Percentiles rank a stretch among this genome's conserved stretches.
Conservation (phyloP, 2,797 vertebrate genomes). For the Chelon labrosus region DNA sequence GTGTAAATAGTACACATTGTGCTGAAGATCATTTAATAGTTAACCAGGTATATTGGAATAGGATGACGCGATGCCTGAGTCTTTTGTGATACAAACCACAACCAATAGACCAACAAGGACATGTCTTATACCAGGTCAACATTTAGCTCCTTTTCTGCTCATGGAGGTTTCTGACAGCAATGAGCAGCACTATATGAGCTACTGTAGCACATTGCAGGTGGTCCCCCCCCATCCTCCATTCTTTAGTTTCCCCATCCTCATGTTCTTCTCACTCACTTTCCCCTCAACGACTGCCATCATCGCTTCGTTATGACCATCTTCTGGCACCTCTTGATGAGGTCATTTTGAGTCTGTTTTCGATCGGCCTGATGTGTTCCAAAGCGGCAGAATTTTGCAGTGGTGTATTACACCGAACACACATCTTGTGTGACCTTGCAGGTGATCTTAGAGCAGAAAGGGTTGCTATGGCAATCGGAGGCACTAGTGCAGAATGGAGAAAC, state of each 20-base stretch:
- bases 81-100: too few relatives aligned
- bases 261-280: slow-evolving; percentile 1
- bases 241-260: neutral
- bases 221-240: too few relatives aligned
- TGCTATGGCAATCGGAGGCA: slow-evolving; percentile 16
- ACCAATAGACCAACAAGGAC: too few relatives aligned
- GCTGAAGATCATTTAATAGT: too few relatives aligned
- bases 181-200: too few relatives aligned
- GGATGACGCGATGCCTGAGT: too few relatives aligned
- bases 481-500: neutral
- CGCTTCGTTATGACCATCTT: slow-evolving; percentile 8
- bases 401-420: slow-evolving; percentile 18
- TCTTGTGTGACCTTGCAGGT: slow-evolving; percentile 32
- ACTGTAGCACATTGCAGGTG: too few relatives aligned
- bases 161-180: too few relatives aligned
- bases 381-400: slow-evolving; percentile 4
- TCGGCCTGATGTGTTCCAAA: slow-evolving; percentile 10
- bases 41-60: too few relatives aligned
- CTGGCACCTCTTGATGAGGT: slow-evolving; percentile 11
- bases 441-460: slow-evolving; percentile 5
- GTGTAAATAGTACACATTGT: too few relatives aligned
- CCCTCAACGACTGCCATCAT: neutral
- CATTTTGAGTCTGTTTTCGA: slow-evolving; percentile 1
- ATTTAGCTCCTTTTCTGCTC: too few relatives aligned
- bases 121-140: too few relatives aligned